Evolutionary conservation across 2,888 invertebrate species (phyloP).

Genomic region (Phragmatobia fuliginosa): DNA sequence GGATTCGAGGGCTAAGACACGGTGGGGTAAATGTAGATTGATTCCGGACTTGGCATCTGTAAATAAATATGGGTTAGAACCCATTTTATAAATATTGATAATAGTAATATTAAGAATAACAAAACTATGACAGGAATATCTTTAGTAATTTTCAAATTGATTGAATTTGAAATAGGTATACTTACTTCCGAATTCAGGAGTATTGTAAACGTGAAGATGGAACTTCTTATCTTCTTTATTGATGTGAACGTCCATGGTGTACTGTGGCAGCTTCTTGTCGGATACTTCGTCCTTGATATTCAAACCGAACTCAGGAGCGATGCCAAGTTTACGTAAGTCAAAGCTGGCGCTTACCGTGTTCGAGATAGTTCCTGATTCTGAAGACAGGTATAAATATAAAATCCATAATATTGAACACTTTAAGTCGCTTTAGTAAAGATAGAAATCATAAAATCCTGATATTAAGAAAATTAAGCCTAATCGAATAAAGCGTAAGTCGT

Average conservation of each 20-base stretch:
- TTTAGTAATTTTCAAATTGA: too few species aligned
- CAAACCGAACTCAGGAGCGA: conserved; percentile 91
- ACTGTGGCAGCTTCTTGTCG: conserved; percentile 87
- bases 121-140: too few species aligned
- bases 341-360: conserved; percentile 89
- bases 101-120: too few species aligned
- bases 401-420: neutral
- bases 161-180: conserved; percentile 26
- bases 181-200: conserved; percentile 88
- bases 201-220: conserved; percentile 89
- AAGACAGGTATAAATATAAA: neutral
- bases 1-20: conserved; percentile 89
- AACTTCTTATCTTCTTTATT: conserved; percentile 91
- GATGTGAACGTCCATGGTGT: conserved; percentile 90
- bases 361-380: conserved; percentile 84
- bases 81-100: neutral
- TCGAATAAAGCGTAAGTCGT: neutral
- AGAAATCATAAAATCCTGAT: neutral
- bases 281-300: conserved; percentile 88
- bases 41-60: conserved; percentile 80
- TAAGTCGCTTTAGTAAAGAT: neutral
- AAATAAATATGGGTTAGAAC: neutral
- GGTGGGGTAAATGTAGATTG: conserved; percentile 89
- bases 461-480: neutral
- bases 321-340: conserved; percentile 91